Evolutionary conservation across 2,888 invertebrate species (phyloP).

Genomic region (Meiosimyza decipiens): DNA sequence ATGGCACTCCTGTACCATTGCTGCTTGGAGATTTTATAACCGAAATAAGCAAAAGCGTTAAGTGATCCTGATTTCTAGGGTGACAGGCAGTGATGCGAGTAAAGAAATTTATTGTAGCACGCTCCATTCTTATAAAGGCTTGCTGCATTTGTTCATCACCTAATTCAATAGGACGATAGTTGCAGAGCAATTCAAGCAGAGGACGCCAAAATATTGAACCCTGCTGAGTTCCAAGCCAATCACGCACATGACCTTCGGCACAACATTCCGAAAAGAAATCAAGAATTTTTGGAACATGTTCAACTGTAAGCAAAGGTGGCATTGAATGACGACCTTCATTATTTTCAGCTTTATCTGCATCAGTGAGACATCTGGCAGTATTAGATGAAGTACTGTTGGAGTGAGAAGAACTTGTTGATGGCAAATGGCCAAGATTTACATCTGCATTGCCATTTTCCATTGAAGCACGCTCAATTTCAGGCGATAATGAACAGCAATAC

Average conservation of each 20-base stretch:
- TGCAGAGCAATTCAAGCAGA: constrained; percentile 79
- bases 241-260: constrained; percentile 82
- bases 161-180: constrained; percentile 68
- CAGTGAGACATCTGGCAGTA: constrained; percentile 61
- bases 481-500: constrained; percentile 60
- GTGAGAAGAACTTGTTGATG: background rate
- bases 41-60: constrained; percentile 78
- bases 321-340: constrained; percentile 44
- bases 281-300: constrained; percentile 75
- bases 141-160: constrained; percentile 62
- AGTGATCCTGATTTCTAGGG: constrained; percentile 82
- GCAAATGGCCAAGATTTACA: background rate
- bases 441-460: background rate
- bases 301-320: constrained; percentile 71
- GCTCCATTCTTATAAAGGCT: constrained; percentile 74
- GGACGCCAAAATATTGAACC: constrained; percentile 90
- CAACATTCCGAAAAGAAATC: constrained; percentile 86
- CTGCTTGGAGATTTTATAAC: constrained; percentile 51
- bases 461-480: constrained; percentile 49
- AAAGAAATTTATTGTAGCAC: constrained; percentile 84
- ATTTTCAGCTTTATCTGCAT: constrained; percentile 67
- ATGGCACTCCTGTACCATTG: constrained; percentile 41
- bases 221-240: constrained; percentile 85
- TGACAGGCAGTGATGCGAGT: constrained; percentile 88
- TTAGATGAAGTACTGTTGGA: constrained; percentile 3